Percentiles rank a stretch among this genome's conserved stretches.
Conservation (phyloP, 2,888 invertebrate genomes). For the Meteorus colon region DNA sequence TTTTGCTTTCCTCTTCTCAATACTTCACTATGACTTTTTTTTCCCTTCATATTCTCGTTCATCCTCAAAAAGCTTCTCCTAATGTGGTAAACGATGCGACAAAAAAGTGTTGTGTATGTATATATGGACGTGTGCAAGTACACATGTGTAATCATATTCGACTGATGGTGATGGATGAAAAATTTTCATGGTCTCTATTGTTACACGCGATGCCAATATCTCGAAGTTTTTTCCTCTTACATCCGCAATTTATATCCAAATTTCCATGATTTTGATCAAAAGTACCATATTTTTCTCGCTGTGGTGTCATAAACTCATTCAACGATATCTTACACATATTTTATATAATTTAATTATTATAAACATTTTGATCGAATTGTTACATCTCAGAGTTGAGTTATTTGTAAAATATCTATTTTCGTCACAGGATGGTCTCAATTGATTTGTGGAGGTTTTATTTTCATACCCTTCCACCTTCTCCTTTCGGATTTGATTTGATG, state of each 20-base stretch:
- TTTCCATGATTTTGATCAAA: not conserved
- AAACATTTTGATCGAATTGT: not conserved
- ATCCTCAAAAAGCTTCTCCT: not conserved
- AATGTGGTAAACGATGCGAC: slow-evolving; percentile 13
- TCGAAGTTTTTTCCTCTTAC: not conserved
- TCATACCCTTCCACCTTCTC: not conserved
- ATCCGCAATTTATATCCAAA: not conserved
- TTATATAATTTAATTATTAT: not conserved
- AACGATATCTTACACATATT: not conserved
- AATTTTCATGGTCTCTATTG: slow-evolving; percentile 6
- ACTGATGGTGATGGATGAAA: not conserved
- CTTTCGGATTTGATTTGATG: not conserved
- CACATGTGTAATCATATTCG: not conserved
- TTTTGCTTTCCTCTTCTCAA: slow-evolving; percentile 31
- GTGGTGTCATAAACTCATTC: not conserved
- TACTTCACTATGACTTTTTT: slow-evolving; percentile 37
- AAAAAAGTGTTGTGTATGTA: not conserved
- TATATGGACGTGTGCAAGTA: not conserved
- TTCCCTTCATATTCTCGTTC: slow-evolving; percentile 17
- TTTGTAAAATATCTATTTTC: not conserved
- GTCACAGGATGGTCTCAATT: not conserved
- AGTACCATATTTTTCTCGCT: not conserved
- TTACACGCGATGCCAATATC: not conserved
- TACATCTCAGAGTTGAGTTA: not conserved
- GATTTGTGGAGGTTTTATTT: not conserved